phyloP scores from a whole-genome alignment of 2,888 invertebrate species.

The Liodrosophila aerea region DNA sequence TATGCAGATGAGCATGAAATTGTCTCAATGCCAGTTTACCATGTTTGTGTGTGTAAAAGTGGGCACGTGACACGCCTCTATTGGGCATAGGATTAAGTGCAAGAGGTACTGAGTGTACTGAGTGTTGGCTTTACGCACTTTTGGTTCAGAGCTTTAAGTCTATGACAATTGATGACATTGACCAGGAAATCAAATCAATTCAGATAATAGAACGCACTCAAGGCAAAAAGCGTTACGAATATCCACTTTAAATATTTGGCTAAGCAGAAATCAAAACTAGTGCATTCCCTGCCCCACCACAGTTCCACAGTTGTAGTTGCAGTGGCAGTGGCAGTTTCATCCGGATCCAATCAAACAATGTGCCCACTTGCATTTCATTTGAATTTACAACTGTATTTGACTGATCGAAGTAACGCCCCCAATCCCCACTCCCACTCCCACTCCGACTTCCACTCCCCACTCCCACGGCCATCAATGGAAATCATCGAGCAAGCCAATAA shows the following conservation, averaged over 20 bases:
- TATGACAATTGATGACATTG: conserved; percentile 43
- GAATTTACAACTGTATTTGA: conserved; percentile 74
- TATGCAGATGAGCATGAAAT: conserved; percentile 83
- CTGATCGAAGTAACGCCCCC: conserved; percentile 60
- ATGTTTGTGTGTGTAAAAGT: not conserved
- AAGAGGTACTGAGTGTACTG: conserved; percentile 10
- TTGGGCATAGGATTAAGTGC: conserved; percentile 9
- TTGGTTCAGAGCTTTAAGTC: conserved; percentile 27
- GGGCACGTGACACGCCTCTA: conserved; percentile 49
- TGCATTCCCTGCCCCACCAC: not conserved
- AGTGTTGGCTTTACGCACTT: conserved; percentile 6
- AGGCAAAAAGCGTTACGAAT: conserved; percentile 42
- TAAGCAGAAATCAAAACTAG: conserved; percentile 45
- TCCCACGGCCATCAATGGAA: conserved; percentile 28
- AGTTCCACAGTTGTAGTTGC: no score
- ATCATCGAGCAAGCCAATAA: conserved; percentile 62
- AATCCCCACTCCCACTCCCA: conserved; percentile 30
- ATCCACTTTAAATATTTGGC: conserved; percentile 72
- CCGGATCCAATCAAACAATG: conserved; percentile 53
- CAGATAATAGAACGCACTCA: conserved; percentile 42
- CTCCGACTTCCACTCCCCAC: not conserved
- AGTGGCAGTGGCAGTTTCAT: not conserved
- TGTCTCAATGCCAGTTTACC: conserved; percentile 64
- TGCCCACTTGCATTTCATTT: conserved; percentile 73
- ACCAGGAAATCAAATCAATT: conserved; percentile 40